Percentiles rank a stretch among this genome's conserved stretches.
These are phyloP conservation scores for Onthophagus taurus DNA, from an alignment of 1,140 invertebrate genomes.

Conservation along the genomic window DNA sequence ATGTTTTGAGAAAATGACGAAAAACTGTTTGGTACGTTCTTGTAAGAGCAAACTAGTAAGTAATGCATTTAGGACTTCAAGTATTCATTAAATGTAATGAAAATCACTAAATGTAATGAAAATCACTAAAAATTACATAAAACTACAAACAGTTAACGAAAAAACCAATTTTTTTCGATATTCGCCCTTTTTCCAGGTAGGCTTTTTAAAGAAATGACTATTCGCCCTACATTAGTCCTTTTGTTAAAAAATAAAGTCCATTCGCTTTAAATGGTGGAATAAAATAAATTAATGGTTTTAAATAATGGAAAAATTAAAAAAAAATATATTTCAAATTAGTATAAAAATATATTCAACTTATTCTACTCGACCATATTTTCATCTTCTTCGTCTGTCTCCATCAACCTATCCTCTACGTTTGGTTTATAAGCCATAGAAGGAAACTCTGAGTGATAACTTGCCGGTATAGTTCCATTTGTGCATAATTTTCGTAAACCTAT, in stretches of 20 bases:
- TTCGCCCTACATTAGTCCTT: not conserved
- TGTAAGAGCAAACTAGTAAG: too few species aligned
- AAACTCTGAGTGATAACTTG: not conserved
- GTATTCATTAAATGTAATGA: too few species aligned
- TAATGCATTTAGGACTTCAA: too few species aligned
- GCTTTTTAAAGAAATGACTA: not conserved
- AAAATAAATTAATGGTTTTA: not conserved
- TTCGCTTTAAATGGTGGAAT: not conserved
- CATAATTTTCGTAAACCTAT: too few species aligned
- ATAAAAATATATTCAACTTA: not conserved
- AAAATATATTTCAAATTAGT: not conserved
- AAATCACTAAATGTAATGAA: too few species aligned
- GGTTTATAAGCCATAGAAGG: too few species aligned
- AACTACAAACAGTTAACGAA: too few species aligned
- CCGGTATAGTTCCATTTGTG: not conserved
- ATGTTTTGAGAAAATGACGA: too few species aligned
- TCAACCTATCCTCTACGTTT: not conserved
- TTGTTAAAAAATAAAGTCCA: not conserved
- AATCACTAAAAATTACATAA: too few species aligned
- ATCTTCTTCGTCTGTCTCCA: not conserved
- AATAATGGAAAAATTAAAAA: not conserved
- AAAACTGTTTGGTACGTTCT: too few species aligned
- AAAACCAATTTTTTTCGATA: not conserved
- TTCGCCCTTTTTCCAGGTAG: not conserved
- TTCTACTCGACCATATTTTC: not conserved